These are phyloP conservation scores for Papilio xuthus DNA, from an alignment of 1,140 invertebrate species.

Conservation along the genomic window DNA sequence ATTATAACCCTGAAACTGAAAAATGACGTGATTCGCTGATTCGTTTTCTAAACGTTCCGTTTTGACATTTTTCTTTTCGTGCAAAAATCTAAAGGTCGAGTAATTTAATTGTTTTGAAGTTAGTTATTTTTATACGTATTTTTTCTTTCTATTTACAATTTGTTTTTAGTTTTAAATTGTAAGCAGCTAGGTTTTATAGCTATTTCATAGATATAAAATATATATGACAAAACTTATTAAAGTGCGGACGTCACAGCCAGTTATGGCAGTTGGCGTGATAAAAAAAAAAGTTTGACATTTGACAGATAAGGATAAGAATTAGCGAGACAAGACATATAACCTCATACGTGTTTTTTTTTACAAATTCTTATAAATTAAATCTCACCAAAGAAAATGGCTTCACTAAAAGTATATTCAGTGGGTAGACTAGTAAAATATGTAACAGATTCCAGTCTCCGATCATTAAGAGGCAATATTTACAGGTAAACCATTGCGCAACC, in stretches of 20 bases:
- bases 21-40: constrained; percentile 10
- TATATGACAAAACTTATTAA: background rate
- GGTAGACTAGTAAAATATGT: constrained; percentile 68
- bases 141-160: background rate
- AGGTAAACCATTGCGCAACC: constrained; percentile 75
- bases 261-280: constrained; percentile 36
- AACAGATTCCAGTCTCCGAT: constrained; percentile 59
- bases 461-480: constrained; percentile 62
- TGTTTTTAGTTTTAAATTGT: background rate
- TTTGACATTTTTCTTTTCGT: constrained; percentile 16
- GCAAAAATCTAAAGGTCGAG: background rate
- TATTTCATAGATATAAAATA: background rate
- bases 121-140: background rate
- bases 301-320: constrained; percentile 52
- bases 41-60: constrained; percentile 13
- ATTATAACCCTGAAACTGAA: background rate
- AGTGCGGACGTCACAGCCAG: constrained; percentile 20
- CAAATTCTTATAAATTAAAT: constrained; percentile 45
- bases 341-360: constrained; percentile 47
- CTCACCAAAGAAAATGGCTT: constrained; percentile 63
- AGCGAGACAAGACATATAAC: constrained; percentile 53
- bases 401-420: constrained; percentile 71
- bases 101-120: background rate
- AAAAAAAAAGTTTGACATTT: constrained; percentile 50
- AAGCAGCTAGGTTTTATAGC: background rate